Evolutionary conservation across 2,888 invertebrate genomes (phyloP).

Genomic region (Blomia tropicalis): DNA sequence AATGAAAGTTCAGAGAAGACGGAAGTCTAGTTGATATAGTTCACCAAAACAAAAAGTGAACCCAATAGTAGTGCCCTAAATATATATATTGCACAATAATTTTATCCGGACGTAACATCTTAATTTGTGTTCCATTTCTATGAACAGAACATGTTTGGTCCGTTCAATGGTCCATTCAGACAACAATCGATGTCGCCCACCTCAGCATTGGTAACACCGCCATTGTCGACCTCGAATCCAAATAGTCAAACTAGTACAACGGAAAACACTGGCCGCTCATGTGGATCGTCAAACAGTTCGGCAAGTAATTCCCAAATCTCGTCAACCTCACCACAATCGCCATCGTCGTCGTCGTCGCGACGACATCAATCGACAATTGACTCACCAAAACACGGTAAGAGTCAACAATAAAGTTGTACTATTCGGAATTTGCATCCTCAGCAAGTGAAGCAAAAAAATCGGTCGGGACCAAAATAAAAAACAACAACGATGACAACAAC

Average conservation of each 20-base stretch:
- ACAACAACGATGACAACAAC: no score
- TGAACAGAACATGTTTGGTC: background rate
- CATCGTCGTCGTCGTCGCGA: background rate
- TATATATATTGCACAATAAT: no score
- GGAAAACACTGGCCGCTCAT: background rate
- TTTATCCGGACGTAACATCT: no score
- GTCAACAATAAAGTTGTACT: background rate
- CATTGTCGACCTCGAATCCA: background rate
- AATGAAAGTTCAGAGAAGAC: no score
- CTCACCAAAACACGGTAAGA: background rate
- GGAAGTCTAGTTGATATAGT: no score
- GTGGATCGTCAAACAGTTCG: background rate
- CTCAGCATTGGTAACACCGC: background rate
- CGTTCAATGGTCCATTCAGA: background rate
- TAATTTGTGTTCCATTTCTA: no score
- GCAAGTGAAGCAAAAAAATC: no score
- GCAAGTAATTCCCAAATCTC: background rate
- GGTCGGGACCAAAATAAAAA: no score
- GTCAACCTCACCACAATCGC: background rate
- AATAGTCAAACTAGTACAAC: background rate
- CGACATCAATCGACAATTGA: background rate
- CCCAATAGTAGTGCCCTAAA: no score
- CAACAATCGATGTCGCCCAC: background rate
- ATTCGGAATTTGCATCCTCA: background rate
- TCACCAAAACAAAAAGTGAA: no score